Conservation (phyloP, 2,888 invertebrate species). For the Pseudanteris insignis region DNA sequence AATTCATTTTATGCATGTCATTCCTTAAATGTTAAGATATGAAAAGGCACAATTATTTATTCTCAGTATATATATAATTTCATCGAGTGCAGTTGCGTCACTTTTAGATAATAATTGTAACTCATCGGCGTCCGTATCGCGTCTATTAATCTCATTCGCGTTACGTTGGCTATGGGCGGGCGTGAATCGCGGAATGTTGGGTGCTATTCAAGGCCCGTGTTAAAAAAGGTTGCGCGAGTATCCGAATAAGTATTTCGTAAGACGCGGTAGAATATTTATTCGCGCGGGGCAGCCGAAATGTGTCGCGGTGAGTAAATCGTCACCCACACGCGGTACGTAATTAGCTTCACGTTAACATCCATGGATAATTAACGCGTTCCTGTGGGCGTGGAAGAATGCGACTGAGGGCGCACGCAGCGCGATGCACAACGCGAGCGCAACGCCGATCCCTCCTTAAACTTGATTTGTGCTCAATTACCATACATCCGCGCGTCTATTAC, state of each 20-base stretch:
- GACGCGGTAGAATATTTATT: constrained; percentile 39
- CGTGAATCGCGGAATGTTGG: too few relatives aligned
- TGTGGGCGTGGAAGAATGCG: constrained; percentile 49
- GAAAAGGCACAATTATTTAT: too few relatives aligned
- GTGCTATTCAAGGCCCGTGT: constrained; percentile 21
- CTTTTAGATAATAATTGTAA: too few relatives aligned
- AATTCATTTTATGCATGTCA: too few relatives aligned
- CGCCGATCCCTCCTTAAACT: constrained; percentile 62
- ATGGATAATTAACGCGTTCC: constrained; percentile 47
- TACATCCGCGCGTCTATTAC: constrained; percentile 51
- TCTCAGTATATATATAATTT: too few relatives aligned
- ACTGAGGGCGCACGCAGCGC: constrained; percentile 52
- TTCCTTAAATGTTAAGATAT: too few relatives aligned
- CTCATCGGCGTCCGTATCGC: too few relatives aligned
- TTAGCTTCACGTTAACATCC: constrained; percentile 46
- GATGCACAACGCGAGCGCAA: constrained; percentile 48
- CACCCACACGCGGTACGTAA: constrained; percentile 44
- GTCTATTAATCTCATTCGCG: too few relatives aligned
- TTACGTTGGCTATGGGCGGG: too few relatives aligned
- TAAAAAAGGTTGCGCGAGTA: constrained; percentile 20
- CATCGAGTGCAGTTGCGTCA: too few relatives aligned
- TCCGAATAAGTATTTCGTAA: constrained; percentile 20
- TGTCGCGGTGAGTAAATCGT: constrained; percentile 35
- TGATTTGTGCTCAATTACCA: constrained; percentile 67
- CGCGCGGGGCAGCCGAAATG: constrained; percentile 21